phyloP scores from a whole-genome alignment of 2,888 invertebrate species.

The Amiota mariae region DNA sequence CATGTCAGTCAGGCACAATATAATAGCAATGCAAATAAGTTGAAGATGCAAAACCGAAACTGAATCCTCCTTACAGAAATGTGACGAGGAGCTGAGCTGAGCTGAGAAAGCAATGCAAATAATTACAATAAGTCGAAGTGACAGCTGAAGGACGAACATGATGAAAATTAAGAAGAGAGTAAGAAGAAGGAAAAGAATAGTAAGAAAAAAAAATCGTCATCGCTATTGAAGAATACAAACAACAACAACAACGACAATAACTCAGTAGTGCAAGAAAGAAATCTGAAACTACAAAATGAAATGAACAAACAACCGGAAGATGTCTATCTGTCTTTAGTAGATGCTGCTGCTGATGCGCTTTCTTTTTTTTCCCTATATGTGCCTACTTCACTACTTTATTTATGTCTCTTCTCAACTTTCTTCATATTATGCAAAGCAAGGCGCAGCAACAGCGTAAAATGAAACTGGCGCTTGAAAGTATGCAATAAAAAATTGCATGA shows the following conservation, averaged over 20 bases:
- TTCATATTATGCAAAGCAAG: slow-evolving; percentile 1
- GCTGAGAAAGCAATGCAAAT: slow-evolving; percentile 22
- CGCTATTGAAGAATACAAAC: neutral
- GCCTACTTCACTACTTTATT: neutral
- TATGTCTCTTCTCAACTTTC: neutral
- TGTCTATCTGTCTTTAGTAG: neutral
- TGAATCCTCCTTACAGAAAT: no score
- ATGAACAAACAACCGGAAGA: no score
- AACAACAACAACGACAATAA: no score
- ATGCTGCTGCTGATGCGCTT: neutral
- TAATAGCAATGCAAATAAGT: slow-evolving; percentile 26
- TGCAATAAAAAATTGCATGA: slow-evolving; percentile 12
- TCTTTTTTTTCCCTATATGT: no score
- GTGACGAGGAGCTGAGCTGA: neutral
- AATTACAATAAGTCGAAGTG: slow-evolving; percentile 20
- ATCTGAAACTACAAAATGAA: no score
- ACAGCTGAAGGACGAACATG: neutral
- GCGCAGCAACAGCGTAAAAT: neutral
- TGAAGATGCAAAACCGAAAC: slow-evolving; percentile 15
- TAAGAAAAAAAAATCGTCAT: neutral
- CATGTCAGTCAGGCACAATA: slow-evolving; percentile 9
- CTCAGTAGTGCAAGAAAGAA: no score
- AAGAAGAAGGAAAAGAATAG: no score
- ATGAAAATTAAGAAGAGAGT: neutral
- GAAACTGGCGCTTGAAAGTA: slow-evolving; percentile 2